Conservation (phyloP, 2,797 vertebrate species). For the Ctenopoma kingsleyae region DNA sequence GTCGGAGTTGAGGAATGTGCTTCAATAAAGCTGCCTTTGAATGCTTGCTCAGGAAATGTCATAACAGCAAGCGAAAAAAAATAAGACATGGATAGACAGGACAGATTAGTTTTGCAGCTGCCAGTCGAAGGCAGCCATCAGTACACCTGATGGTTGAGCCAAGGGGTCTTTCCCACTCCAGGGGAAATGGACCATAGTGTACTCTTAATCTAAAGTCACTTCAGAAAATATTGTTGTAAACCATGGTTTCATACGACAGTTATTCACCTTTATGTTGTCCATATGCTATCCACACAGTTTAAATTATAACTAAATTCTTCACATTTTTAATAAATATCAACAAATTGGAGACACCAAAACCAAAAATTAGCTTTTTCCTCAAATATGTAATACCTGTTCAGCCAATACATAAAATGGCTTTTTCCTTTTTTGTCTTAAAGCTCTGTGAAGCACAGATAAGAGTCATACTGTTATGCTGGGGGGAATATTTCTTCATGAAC, state of each 20-base stretch:
- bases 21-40: constrained; percentile 80
- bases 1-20: constrained; percentile 76
- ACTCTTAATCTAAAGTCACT: constrained; percentile 38
- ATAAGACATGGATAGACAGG: constrained; percentile 59
- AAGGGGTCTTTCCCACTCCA: constrained; percentile 51
- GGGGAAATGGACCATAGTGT: constrained; percentile 45
- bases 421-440: constrained; percentile 13
- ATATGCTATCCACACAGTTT: too few species aligned
- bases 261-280: too few species aligned
- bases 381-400: constrained; percentile 10
- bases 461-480: constrained; percentile 18
- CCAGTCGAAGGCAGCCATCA: constrained; percentile 62
- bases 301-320: too few species aligned
- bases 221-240: constrained; percentile 23
- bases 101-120: constrained; percentile 75
- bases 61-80: constrained; percentile 65
- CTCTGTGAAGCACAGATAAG: constrained; percentile 42
- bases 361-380: not conserved
- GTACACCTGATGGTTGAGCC: constrained; percentile 61
- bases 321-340: too few species aligned
- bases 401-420: not conserved
- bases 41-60: constrained; percentile 75
- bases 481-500: constrained; percentile 42
- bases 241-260: not conserved
- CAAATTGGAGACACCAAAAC: not conserved